Percentiles rank a stretch among this genome's conserved stretches.
These are phyloP conservation scores for Syncerus caffer DNA, from an alignment of 2,797 vertebrate genomes.

Conservation along the genomic window DNA sequence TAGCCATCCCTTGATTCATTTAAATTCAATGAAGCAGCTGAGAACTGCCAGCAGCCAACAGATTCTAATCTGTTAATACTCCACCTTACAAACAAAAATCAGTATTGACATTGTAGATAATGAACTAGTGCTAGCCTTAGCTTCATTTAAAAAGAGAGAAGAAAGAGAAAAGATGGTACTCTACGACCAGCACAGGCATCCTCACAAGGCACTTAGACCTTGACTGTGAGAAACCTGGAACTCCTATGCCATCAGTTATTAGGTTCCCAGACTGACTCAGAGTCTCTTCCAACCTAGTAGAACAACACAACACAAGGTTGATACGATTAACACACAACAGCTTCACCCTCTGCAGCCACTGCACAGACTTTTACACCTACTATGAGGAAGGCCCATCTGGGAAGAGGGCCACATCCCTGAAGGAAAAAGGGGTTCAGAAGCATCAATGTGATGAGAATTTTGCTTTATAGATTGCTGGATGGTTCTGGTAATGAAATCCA, in stretches of 20 bases:
- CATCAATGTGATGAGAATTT: neutral
- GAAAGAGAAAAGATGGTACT: neutral
- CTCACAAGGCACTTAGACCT: neutral
- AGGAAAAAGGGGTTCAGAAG: neutral
- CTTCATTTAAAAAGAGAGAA: neutral
- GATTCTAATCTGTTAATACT: slow-evolving; percentile 54
- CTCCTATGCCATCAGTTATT: neutral
- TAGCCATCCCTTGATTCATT: slow-evolving; percentile 17
- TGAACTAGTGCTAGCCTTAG: slow-evolving; percentile 34
- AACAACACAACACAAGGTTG: neutral
- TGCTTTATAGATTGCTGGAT: slow-evolving; percentile 6
- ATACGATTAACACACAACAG: neutral
- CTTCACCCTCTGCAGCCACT: neutral
- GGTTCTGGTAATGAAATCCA: slow-evolving; percentile 25
- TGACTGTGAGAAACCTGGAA: neutral
- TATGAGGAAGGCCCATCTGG: neutral
- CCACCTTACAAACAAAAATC: slow-evolving; percentile 52
- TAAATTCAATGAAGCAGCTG: slow-evolving; percentile 29
- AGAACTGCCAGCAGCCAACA: slow-evolving; percentile 1
- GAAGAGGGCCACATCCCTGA: neutral
- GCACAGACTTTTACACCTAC: neutral
- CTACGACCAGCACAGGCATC: neutral
- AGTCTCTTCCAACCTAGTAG: neutral
- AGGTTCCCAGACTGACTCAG: neutral
- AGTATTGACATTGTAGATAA: slow-evolving; percentile 52